Evolutionary conservation across 2,888 invertebrate species (phyloP).

Genomic region (Spialia ferax): DNA sequence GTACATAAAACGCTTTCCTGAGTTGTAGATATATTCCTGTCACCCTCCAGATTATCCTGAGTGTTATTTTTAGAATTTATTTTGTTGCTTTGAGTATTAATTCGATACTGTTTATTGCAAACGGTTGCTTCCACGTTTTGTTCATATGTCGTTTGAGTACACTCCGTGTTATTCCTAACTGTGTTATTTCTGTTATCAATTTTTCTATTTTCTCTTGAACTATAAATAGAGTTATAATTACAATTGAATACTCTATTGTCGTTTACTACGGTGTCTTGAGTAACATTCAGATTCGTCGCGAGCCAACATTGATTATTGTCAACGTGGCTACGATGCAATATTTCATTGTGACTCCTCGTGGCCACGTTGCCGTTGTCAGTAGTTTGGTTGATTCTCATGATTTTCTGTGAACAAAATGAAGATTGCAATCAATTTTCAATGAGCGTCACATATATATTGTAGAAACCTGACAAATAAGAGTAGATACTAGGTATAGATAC

Average conservation of each 20-base stretch:
- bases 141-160: slow-evolving; percentile 49
- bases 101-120: slow-evolving; percentile 73
- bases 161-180: slow-evolving; percentile 42
- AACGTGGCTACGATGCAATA: slow-evolving; percentile 55
- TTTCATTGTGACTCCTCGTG: slow-evolving; percentile 43
- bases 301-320: slow-evolving; percentile 58
- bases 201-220: slow-evolving; percentile 53
- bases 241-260: slow-evolving; percentile 57
- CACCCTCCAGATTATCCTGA: slow-evolving; percentile 32
- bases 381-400: slow-evolving; percentile 71
- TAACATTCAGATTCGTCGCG: slow-evolving; percentile 51
- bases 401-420: slow-evolving; percentile 63
- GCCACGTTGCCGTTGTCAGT: slow-evolving; percentile 73
- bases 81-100: slow-evolving; percentile 56
- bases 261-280: slow-evolving; percentile 51
- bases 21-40: slow-evolving; percentile 12
- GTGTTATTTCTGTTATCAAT: slow-evolving; percentile 54
- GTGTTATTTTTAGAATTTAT: slow-evolving; percentile 18
- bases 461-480: too few species aligned
- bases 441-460: background rate
- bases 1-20: slow-evolving; percentile 22
- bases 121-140: slow-evolving; percentile 58
- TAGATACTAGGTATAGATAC: too few species aligned
- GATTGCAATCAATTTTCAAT: background rate
- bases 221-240: slow-evolving; percentile 57